Conservation (phyloP, 30 jellyfish, hydroid and myxozoan genomes). For the Hydractinia symbiolongicarpus region DNA sequence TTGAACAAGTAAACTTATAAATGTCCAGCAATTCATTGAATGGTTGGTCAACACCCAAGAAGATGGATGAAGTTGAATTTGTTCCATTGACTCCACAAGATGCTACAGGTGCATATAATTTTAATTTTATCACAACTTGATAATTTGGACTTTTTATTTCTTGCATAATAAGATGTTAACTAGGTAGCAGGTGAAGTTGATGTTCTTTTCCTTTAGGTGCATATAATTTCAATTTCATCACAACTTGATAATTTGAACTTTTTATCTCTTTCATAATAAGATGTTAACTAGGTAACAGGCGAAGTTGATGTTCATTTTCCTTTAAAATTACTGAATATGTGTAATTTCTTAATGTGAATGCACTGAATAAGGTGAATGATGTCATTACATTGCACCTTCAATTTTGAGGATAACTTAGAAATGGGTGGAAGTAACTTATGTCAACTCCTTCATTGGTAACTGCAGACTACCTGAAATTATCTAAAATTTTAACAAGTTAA, state of each 20-base stretch:
- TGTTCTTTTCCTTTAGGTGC: background rate
- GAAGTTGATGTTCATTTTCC: background rate
- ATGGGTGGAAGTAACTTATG: background rate
- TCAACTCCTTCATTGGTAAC: background rate
- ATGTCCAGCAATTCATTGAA: background rate
- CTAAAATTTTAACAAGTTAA: too few relatives aligned
- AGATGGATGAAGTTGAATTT: background rate
- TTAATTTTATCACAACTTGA: background rate
- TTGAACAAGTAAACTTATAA: too few relatives aligned
- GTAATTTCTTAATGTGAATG: background rate
- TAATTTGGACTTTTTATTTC: background rate
- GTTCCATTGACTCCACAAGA: conserved; percentile 17
- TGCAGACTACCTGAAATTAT: background rate
- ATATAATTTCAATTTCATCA: background rate
- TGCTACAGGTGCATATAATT: background rate
- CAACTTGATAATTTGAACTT: background rate
- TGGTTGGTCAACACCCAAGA: conserved; percentile 12
- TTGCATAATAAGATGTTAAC: too few relatives aligned
- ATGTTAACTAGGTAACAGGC: too few relatives aligned
- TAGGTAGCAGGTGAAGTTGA: too few relatives aligned
- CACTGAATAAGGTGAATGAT: background rate
- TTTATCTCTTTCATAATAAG: too few relatives aligned
- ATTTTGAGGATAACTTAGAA: background rate
- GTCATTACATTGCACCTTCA: background rate
- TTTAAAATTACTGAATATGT: background rate